Base-by-base conservation (phyloP, 1,140 invertebrate genomes). In the Pseudomyrmex concolor region DNA sequence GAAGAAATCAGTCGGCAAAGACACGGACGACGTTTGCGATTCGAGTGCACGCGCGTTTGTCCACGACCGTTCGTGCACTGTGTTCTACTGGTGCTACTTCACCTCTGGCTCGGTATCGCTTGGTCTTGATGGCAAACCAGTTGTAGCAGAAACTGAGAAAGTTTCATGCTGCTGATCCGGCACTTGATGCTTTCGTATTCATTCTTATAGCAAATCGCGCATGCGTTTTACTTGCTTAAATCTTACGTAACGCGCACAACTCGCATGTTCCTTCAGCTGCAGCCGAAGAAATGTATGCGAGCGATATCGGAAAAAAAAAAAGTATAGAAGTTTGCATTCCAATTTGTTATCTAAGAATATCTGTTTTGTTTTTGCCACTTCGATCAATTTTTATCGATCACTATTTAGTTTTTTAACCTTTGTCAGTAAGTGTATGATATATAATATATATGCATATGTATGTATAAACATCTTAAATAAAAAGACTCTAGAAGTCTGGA, bases 81-180 rank as follows among this genome's bases (percentile, higher is more conserved):
- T 9, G 15, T 64, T 13, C 5, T 3, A 17, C 54, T 48, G 17
- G 66, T 5, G 34, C 34, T n/a, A n/a, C n/a, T n/a, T n/a, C n/a
- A 48, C 57, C 45, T 54, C 45, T 22, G 60, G 51, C 17, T 64
- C 45, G 25, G 45, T 5, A 34, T 34, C 7, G 34, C 57, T 63
- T 84, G 86, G 74, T 70, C 80, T 63, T 51, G 13, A 71, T 71
- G 82, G 88, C 83, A 86, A 89, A 88, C 76, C 83, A 50, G 76
- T 71, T 83, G 76, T 86, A 87, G 82, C 80, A 84, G 85, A 34
- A 34, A 93, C 91, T 91, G 91, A 90, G 89, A 85, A 89, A 85
- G 86, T 74, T 71, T 72, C 60, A 62, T 2, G 13, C 3, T 10
- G 59, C 59, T 25, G 63, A 67, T 59, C 51, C 55, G 54, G 34